These are phyloP conservation scores for Meles meles DNA, from an alignment of 2,113 vertebrate genomes.

Conservation along the genomic window DNA sequence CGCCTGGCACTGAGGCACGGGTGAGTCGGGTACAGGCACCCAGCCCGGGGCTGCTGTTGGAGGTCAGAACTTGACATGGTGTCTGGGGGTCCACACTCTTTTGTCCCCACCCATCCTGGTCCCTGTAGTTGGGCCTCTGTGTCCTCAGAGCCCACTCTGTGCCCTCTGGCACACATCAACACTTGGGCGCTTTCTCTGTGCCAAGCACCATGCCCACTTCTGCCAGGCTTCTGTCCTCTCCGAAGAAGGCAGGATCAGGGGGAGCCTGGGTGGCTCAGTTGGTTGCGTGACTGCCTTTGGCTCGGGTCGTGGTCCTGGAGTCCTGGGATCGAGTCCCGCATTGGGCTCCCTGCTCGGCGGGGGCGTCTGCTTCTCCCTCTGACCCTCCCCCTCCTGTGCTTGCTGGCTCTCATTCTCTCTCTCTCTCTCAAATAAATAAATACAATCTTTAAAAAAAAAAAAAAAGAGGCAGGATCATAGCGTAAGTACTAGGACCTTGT, in stretches of 20 bases:
- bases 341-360: no score
- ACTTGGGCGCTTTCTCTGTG: background rate
- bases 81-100: background rate
- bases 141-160: background rate
- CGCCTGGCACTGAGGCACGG: slow-evolving; percentile 84
- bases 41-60: background rate
- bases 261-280: no score
- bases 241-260: background rate
- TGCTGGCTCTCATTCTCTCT: no score
- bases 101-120: background rate
- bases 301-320: no score
- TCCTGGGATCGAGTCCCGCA: no score
- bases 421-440: no score
- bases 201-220: background rate
- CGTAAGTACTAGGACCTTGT: background rate
- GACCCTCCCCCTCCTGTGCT: no score
- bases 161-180: background rate
- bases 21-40: slow-evolving; percentile 67
- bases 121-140: background rate
- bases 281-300: no score
- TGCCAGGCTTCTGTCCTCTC: background rate
- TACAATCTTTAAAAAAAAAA: no score
- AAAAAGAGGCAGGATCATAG: background rate
- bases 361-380: no score
- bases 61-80: background rate